Evolutionary conservation across 2,113 vertebrate genomes (phyloP).

Genomic region (Chlorodrepanis virens): DNA sequence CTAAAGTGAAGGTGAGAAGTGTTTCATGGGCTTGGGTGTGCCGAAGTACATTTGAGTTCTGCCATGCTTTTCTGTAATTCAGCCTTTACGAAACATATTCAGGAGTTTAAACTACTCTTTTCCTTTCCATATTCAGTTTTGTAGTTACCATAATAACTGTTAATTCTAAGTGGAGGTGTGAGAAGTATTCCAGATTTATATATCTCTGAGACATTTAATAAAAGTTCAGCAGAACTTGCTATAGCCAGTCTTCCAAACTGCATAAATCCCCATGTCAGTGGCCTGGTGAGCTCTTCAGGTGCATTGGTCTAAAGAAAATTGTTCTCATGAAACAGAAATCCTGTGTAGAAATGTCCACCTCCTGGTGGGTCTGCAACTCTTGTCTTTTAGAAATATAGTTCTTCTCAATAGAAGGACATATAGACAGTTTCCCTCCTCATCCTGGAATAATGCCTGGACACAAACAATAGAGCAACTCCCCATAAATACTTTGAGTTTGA

Average conservation of each 20-base stretch:
- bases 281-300: background rate
- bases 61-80: constrained; percentile 59
- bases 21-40: constrained; percentile 37
- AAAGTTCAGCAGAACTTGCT: background rate
- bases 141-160: constrained; percentile 39
- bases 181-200: constrained; percentile 22
- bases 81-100: constrained; percentile 54
- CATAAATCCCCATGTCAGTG: background rate
- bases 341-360: background rate
- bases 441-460: background rate
- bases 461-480: background rate
- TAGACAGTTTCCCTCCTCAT: background rate
- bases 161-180: constrained; percentile 49
- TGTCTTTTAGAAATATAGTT: background rate
- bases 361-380: background rate
- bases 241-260: constrained; percentile 52
- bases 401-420: background rate
- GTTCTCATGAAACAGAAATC: background rate
- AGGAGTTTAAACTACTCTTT: constrained; percentile 39
- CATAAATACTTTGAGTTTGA: background rate
- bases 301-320: background rate
- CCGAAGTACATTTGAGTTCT: constrained; percentile 49
- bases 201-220: constrained; percentile 25
- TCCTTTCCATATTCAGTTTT: constrained; percentile 53
- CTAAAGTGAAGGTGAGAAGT: constrained; percentile 40